A percentile compares a stretch with the other conserved stretches of the same genome.
These are phyloP conservation scores for Diarsia mendica DNA, from an alignment of 2,888 invertebrate genomes.

Conservation along the genomic window DNA sequence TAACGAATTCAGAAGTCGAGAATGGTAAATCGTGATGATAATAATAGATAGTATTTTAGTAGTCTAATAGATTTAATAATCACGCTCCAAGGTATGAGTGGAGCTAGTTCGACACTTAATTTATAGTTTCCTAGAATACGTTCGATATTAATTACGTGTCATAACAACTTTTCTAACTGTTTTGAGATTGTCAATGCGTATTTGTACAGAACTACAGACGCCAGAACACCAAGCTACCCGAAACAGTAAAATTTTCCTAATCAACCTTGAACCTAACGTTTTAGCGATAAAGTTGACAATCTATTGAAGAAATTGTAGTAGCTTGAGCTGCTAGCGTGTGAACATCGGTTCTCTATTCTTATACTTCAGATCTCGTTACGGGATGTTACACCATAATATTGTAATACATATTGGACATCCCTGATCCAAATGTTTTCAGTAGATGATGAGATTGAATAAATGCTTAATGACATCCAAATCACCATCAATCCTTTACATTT, in stretches of 20 bases:
- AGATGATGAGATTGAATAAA: background rate
- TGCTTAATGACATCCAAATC: background rate
- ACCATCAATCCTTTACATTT: background rate
- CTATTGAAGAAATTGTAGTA: no score
- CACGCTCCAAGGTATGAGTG: constrained; percentile 3
- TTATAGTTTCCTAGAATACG: constrained; percentile 9
- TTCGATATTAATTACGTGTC: constrained; percentile 6
- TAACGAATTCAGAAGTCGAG: constrained; percentile 62
- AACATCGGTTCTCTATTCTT: background rate
- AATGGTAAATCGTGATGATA: constrained; percentile 55
- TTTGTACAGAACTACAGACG: no score
- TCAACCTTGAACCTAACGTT: no score
- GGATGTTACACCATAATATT: background rate
- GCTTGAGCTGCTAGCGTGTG: no score
- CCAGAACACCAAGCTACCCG: no score
- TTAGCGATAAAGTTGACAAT: no score
- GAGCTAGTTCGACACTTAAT: constrained; percentile 9
- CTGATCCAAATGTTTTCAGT: background rate
- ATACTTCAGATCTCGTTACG: no score
- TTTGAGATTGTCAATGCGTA: background rate
- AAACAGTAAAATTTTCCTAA: no score
- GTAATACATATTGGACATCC: background rate
- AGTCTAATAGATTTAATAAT: constrained; percentile 35
- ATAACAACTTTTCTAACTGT: constrained; percentile 11
- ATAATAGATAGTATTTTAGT: constrained; percentile 46